Base-by-base conservation (phyloP, 2,797 vertebrate species). In the Bradypodion ventrale region DNA sequence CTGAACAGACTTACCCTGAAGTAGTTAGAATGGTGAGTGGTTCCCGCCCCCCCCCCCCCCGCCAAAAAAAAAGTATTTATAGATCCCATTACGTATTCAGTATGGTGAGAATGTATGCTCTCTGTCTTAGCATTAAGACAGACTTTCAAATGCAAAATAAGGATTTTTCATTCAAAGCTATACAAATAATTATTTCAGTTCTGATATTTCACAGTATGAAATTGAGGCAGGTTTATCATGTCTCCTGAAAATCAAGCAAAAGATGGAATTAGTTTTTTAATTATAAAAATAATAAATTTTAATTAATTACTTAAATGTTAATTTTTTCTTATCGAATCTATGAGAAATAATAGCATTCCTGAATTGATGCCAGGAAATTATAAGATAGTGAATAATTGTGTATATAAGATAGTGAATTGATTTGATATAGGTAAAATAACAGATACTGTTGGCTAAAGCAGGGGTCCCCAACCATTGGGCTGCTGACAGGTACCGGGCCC, bases 1-100 rank as follows among this genome's bases (percentile, higher is more conserved):
- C 98, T 87, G 98, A 99, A 95, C 98, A 99, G 97, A 98, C 98
- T 94, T 99, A 99, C 96, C 98, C 98, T 77, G 98, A 99, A 97
- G 98, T 99, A 93, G 98, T 99, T 96, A 99, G 98, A 97, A 99
- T 99, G 98, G 98, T 99, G 95, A 97, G 98, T 91, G 94, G 87
- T 37, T 88, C 94, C 94, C 91, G 93, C 94, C 29, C 21, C 5
- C 16, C 46, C 42, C 35, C 35, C 86, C 89, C 88, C n/a, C n/a
- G n/a, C n/a, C n/a, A n/a, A n/a, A n/a, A n/a, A 52, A 92, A 90
- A 92, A 95, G 87, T 93, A 87, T 56, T 69, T 80, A 59, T 60
- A 23, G 49, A 42, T 40, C 16, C 7, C 25, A 21, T 80, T 87
- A 87, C 89, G 79, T 88, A 86, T 84, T 87, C 85, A 90, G 77